A percentile compares a stretch with the other conserved stretches of the same genome.
Evolutionary conservation across 2,888 invertebrate species (phyloP).

Genomic region (Eustalomyia histrio): DNA sequence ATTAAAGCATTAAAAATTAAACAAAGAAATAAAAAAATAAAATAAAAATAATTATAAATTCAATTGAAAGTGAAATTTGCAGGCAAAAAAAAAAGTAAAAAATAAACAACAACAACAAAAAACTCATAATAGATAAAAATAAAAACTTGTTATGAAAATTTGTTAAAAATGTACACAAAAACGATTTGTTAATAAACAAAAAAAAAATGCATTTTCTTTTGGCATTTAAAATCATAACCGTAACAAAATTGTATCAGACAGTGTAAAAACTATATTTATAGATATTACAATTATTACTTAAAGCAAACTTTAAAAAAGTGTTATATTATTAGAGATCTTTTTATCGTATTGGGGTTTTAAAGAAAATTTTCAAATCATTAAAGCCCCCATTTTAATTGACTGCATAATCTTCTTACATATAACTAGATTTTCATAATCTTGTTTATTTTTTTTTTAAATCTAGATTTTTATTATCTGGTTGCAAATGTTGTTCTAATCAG

Average conservation of each 20-base stretch:
- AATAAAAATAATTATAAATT: slow-evolving; percentile 18
- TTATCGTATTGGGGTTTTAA: no score
- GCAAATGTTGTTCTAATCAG: no score
- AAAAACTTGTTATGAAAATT: slow-evolving; percentile 38
- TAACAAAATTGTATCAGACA: slow-evolving; percentile 29
- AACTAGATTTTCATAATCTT: no score
- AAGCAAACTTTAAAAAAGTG: no score
- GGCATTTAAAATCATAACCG: slow-evolving; percentile 32
- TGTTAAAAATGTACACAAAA: slow-evolving; percentile 38
- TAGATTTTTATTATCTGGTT: no score
- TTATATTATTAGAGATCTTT: no score
- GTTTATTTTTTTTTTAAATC: no score
- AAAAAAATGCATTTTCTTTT: slow-evolving; percentile 31
- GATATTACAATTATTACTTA: no score
- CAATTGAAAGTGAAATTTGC: slow-evolving; percentile 60
- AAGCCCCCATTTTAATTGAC: no score
- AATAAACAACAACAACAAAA: slow-evolving; percentile 27
- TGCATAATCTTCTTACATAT: no score
- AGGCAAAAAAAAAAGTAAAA: slow-evolving; percentile 41
- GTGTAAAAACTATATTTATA: no score
- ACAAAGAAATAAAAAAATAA: slow-evolving; percentile 20
- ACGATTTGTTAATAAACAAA: slow-evolving; percentile 31
- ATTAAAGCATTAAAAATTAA: slow-evolving; percentile 40
- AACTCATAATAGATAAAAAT: slow-evolving; percentile 22
- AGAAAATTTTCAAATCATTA: no score